Evolutionary conservation across 2,113 vertebrate species (phyloP).

Genomic region (Coregonus clupeaformis): DNA sequence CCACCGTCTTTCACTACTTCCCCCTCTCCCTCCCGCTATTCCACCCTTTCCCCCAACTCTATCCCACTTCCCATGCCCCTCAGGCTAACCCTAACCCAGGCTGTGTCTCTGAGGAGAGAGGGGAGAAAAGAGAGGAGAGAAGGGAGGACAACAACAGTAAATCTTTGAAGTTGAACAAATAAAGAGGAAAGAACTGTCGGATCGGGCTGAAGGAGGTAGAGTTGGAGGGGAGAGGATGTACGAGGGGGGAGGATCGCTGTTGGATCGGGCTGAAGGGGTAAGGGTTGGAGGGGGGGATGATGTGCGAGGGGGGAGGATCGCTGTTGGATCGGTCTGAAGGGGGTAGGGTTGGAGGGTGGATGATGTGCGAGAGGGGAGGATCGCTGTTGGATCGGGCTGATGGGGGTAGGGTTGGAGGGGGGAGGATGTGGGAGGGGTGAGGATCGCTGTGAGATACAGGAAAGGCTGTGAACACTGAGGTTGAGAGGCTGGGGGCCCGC

Average conservation of each 20-base stretch:
- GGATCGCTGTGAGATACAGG: conserved; percentile 56
- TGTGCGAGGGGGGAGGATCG: too few species aligned
- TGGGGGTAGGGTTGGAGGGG: too few species aligned
- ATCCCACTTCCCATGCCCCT: conserved; percentile 41
- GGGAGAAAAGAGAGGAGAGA: too few species aligned
- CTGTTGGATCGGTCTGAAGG: too few species aligned
- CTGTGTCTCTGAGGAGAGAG: conserved; percentile 43
- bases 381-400: too few species aligned
- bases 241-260: not conserved
- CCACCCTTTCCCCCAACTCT: not conserved
- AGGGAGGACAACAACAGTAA: conserved; percentile 8
- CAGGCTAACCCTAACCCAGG: conserved; percentile 30
- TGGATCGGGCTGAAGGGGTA: too few species aligned
- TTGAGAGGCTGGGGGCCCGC: conserved; percentile 49
- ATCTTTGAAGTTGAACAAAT: conserved; percentile 69
- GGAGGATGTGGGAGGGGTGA: too few species aligned
- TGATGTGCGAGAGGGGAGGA: too few species aligned
- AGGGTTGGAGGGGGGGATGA: too few species aligned
- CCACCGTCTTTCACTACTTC: not conserved
- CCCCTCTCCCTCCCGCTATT: not conserved
- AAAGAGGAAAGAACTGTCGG: conserved; percentile 68
- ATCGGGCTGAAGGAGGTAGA: conserved; percentile 56
- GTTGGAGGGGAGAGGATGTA: conserved; percentile 22
- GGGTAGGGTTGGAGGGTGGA: too few species aligned
- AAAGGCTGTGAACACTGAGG: conserved; percentile 53